Conservation (phyloP, 2,888 invertebrate genomes). For the Drosophila kambysellisi region DNA sequence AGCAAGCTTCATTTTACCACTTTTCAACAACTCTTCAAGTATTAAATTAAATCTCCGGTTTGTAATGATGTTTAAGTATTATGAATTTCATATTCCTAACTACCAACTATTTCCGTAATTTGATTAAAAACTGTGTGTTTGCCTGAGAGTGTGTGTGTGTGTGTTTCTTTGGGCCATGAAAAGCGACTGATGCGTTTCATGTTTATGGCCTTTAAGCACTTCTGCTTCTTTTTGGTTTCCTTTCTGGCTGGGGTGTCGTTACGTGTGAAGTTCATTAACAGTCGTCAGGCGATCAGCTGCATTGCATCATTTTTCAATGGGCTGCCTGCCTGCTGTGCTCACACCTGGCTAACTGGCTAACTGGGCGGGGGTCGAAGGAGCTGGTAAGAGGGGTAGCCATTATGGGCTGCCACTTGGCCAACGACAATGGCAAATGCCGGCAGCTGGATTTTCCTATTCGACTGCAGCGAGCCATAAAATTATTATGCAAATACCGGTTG, state of each 20-base stretch:
- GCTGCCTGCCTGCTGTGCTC: conserved; percentile 37
- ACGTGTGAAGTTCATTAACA: conserved; percentile 66
- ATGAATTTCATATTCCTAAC: neutral
- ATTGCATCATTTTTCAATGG: conserved; percentile 59
- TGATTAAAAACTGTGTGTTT: neutral
- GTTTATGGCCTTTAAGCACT: conserved; percentile 19
- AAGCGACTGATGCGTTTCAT: conserved; percentile 28
- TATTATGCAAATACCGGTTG: conserved; percentile 73
- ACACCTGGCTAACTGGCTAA: conserved; percentile 17
- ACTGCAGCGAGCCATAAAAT: conserved; percentile 79
- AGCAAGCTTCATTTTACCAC: neutral
- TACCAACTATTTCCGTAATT: conserved; percentile 9
- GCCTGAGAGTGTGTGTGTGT: neutral
- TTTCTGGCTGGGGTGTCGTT: conserved; percentile 16
- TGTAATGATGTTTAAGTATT: neutral
- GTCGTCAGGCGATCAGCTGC: conserved; percentile 61
- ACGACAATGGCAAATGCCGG: conserved; percentile 60
- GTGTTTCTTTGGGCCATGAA: neutral
- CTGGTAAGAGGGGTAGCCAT: conserved; percentile 26
- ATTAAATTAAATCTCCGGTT: neutral
- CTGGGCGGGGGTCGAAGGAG: neutral
- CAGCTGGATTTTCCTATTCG: conserved; percentile 67
- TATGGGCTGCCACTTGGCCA: conserved; percentile 64
- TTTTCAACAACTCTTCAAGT: neutral
- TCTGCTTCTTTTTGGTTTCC: neutral